Evolutionary conservation across 1,140 invertebrate species (phyloP).

Genomic region (Drosophila orosa): DNA sequence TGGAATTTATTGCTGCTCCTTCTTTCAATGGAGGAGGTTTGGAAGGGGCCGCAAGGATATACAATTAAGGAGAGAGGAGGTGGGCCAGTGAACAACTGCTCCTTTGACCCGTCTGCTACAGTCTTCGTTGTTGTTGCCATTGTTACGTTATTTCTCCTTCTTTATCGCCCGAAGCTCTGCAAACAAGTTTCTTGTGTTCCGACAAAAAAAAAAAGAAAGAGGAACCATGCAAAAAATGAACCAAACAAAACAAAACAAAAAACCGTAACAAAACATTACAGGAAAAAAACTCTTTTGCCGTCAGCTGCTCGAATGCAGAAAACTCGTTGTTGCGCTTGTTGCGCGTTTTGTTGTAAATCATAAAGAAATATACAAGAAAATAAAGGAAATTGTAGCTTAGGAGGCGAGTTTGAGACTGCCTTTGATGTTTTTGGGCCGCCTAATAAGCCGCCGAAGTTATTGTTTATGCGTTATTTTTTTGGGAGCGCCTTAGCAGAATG

Average conservation of each 20-base stretch:
- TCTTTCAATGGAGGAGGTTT: not conserved
- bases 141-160: constrained; percentile 62
- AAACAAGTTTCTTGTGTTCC: constrained; percentile 78
- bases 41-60: not conserved
- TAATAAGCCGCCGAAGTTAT: constrained; percentile 45
- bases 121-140: constrained; percentile 50
- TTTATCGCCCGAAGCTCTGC: constrained; percentile 60
- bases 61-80: constrained; percentile 1
- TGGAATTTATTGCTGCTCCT: constrained; percentile 68
- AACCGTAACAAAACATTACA: constrained; percentile 38
- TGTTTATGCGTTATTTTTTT: constrained; percentile 24
- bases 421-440: constrained; percentile 63
- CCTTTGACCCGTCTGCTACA: constrained; percentile 74
- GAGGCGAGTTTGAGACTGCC: constrained; percentile 5
- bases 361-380: constrained; percentile 44
- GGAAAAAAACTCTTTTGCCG: constrained; percentile 36
- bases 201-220: constrained; percentile 24
- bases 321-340: constrained; percentile 75
- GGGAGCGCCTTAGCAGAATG: constrained; percentile 15
- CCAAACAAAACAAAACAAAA: constrained; percentile 30
- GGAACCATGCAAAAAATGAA: constrained; percentile 16
- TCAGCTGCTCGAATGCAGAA: constrained; percentile 73
- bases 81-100: constrained; percentile 37
- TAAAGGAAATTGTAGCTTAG: constrained; percentile 31
- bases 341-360: constrained; percentile 65